phyloP scores from a whole-genome alignment of 2,113 vertebrate genomes.

The Cyphomyrus plagiostoma region DNA sequence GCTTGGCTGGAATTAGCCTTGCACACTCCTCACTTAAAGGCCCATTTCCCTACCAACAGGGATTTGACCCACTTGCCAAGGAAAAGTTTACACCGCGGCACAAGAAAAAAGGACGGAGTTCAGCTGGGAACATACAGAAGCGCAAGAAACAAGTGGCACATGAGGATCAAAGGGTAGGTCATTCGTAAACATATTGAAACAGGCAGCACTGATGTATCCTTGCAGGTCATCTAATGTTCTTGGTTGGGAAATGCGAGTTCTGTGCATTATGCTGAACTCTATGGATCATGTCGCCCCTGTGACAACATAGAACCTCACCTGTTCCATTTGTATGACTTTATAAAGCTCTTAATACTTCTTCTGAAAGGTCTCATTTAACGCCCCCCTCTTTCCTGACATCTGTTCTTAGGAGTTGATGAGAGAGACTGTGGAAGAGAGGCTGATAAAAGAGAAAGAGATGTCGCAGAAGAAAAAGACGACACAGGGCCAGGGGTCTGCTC shows the following conservation, averaged over 20 bases:
- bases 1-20: background rate
- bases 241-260: background rate
- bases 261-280: background rate
- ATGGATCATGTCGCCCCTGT: background rate
- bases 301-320: background rate
- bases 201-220: background rate
- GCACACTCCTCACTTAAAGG: background rate
- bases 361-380: background rate
- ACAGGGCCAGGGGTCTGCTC: slow-evolving; percentile 46
- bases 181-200: too few relatives aligned
- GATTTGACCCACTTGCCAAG: slow-evolving; percentile 71
- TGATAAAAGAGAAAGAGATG: slow-evolving; percentile 34
- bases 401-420: slow-evolving; percentile 59
- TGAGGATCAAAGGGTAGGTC: slow-evolving; percentile 66
- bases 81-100: slow-evolving; percentile 65
- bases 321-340: background rate
- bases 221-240: background rate
- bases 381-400: background rate
- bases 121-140: slow-evolving; percentile 62
- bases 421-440: slow-evolving; percentile 54
- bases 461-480: slow-evolving; percentile 28
- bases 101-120: slow-evolving; percentile 73
- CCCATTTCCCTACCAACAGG: slow-evolving; percentile 50
- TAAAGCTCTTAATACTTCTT: background rate
- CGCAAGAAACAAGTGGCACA: slow-evolving; percentile 74